Percentiles rank a stretch among this genome's conserved stretches.
Conservation (phyloP, 92 coral and sea anemone species). For the Muricea muricata region DNA sequence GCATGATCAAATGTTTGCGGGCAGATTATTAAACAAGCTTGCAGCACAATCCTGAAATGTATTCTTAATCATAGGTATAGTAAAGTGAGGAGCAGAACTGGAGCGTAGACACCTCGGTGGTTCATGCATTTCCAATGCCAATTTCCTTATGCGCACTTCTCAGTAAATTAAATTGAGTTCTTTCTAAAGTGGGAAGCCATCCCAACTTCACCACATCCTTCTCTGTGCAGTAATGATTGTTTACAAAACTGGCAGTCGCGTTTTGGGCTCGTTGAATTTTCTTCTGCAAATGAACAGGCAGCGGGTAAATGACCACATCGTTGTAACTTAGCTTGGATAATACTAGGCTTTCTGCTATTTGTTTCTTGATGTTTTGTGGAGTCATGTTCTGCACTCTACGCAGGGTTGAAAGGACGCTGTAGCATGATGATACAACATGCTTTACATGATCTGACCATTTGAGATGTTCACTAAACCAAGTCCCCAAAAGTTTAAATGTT, state of each 20-base stretch:
- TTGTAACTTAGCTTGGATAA: not conserved
- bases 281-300: constrained; percentile 1
- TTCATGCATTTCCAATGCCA: too few species aligned
- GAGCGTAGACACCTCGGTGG: too few species aligned
- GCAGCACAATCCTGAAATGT: too few species aligned
- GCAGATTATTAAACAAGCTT: too few species aligned
- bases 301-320: not conserved
- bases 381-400: constrained; percentile 55
- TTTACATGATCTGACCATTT: constrained; percentile 32
- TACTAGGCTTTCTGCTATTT: constrained; percentile 12
- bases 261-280: constrained; percentile 42
- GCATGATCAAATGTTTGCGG: too few species aligned
- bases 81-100: too few species aligned
- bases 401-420: constrained; percentile 34
- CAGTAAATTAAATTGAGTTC: constrained; percentile 41
- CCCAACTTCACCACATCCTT: not conserved
- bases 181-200: not conserved
- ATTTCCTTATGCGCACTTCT: constrained; percentile 77
- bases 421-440: constrained; percentile 55
- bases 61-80: too few species aligned
- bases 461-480: not conserved
- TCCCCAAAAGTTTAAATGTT: constrained; percentile 34
- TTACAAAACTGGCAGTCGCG: constrained; percentile 42
- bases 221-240: not conserved
- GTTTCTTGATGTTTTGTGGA: not conserved